A percentile compares a stretch with the other conserved stretches of the same genome.
These are phyloP conservation scores for Lepidurus apus DNA, from an alignment of 1,140 invertebrate genomes.

Conservation along the genomic window DNA sequence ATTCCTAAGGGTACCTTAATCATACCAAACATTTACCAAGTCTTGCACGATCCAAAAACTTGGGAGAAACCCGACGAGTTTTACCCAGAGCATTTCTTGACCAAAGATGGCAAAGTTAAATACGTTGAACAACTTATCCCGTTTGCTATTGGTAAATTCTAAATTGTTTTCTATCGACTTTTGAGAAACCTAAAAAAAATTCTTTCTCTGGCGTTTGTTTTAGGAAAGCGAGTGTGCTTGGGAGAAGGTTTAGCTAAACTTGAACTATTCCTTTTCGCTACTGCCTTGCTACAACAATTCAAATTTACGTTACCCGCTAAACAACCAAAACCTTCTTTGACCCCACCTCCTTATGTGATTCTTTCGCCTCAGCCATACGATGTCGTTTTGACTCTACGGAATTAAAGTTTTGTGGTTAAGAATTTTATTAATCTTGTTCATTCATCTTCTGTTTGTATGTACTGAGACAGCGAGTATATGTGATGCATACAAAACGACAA, in stretches of 20 bases:
- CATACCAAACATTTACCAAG: too few species aligned
- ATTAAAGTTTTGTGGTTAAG: too few species aligned
- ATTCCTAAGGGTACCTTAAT: too few species aligned
- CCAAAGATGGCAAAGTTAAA: not conserved
- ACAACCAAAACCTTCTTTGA: not conserved
- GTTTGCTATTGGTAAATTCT: not conserved
- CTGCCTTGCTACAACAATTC: conserved; percentile 30
- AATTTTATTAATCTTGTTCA: too few species aligned
- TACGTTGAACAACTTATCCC: not conserved
- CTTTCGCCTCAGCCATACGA: not conserved
- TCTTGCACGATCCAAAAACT: too few species aligned
- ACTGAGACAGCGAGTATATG: too few species aligned
- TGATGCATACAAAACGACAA: too few species aligned
- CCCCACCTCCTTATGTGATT: not conserved
- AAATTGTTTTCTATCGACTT: too few species aligned
- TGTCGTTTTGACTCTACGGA: not conserved
- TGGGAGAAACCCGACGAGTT: too few species aligned
- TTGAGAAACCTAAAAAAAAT: not conserved
- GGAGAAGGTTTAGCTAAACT: conserved; percentile 45
- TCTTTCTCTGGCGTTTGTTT: not conserved
- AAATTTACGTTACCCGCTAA: conserved; percentile 12
- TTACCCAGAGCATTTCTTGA: conserved; percentile 39
- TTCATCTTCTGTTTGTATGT: too few species aligned
- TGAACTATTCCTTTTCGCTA: conserved; percentile 45
- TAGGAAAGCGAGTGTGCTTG: conserved; percentile 40